Evolutionary conservation across 2,888 invertebrate species (phyloP).

Genomic region (Erebia ligea): DNA sequence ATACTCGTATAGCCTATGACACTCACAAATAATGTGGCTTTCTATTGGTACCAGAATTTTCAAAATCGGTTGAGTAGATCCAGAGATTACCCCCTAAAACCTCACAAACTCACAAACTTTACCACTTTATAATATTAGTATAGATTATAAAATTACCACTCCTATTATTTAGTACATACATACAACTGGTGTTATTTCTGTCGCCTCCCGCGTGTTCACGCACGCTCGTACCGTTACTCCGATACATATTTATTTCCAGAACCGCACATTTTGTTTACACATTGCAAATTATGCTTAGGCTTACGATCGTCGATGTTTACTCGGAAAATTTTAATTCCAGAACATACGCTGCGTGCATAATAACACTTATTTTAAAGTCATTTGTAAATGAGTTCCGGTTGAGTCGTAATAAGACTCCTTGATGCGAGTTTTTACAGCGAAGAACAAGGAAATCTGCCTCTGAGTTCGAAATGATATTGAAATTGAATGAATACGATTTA

Average conservation of each 20-base stretch:
- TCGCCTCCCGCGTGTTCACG: not conserved
- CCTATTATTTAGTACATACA: not conserved
- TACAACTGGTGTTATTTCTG: not conserved
- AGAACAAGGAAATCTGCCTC: not conserved
- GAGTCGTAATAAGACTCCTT: not conserved
- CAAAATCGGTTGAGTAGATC: too few species aligned
- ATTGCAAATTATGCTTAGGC: slow-evolving; percentile 19
- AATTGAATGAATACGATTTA: not conserved
- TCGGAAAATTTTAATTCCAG: slow-evolving; percentile 8
- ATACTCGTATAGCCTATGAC: too few species aligned
- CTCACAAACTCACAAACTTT: too few species aligned
- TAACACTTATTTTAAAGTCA: slow-evolving; percentile 5
- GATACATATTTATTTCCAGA: slow-evolving; percentile 34
- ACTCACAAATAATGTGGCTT: too few species aligned
- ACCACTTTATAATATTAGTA: too few species aligned
- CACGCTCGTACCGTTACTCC: slow-evolving; percentile 33
- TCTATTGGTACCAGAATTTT: too few species aligned
- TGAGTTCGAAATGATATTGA: not conserved
- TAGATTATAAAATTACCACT: not conserved
- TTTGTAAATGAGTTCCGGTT: slow-evolving; percentile 7
- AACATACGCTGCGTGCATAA: not conserved
- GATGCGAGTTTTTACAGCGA: slow-evolving; percentile 1
- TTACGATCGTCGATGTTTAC: slow-evolving; percentile 9
- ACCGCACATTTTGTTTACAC: slow-evolving; percentile 25
- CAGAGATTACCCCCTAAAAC: too few species aligned